These are phyloP conservation scores for Ceratitis capitata DNA, from an alignment of 1,140 invertebrate genomes.

Conservation along the genomic window DNA sequence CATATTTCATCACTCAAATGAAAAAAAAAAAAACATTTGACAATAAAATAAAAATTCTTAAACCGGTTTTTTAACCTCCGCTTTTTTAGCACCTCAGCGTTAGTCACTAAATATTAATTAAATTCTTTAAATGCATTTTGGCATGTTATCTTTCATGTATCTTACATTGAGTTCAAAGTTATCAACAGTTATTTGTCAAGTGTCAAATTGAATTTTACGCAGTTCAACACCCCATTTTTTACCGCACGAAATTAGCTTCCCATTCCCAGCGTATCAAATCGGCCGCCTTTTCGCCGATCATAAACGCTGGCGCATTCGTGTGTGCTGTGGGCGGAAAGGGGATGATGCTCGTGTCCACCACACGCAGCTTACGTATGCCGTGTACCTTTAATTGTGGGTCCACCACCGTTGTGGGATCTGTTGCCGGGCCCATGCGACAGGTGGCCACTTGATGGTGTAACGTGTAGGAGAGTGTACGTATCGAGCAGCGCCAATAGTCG, in stretches of 20 bases:
- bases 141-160: background rate
- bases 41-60: background rate
- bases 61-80: background rate
- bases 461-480: conserved; percentile 70
- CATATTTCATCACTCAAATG: background rate
- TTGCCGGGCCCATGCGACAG: conserved; percentile 77
- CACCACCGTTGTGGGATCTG: conserved; percentile 76
- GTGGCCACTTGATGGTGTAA: conserved; percentile 78
- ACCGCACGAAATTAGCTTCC: conserved; percentile 46
- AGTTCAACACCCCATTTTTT: background rate
- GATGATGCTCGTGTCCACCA: conserved; percentile 79
- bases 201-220: background rate
- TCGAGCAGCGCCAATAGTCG: conserved; percentile 77
- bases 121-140: background rate
- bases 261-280: conserved; percentile 78
- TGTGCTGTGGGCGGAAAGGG: conserved; percentile 75
- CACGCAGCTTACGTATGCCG: conserved; percentile 74
- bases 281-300: conserved; percentile 87
- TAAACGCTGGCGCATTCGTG: conserved; percentile 76
- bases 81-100: background rate
- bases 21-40: background rate
- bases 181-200: background rate
- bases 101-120: background rate
- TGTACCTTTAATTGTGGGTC: conserved; percentile 76
- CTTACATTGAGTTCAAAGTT: background rate